Conservation (phyloP, 2,113 vertebrate genomes). For the Sebastes schlegelii region DNA sequence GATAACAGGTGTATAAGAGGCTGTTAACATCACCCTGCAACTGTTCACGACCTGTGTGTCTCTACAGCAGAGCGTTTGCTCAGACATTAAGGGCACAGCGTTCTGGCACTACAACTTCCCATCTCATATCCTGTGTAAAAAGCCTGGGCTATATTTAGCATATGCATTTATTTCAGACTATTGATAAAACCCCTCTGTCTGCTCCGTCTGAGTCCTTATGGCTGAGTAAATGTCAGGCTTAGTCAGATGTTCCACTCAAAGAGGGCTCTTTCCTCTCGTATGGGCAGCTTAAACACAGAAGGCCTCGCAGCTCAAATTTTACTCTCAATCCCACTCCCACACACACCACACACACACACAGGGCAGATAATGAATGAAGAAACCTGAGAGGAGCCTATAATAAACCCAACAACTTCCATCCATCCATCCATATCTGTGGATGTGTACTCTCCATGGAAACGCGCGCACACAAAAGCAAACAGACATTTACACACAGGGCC, state of each 20-base stretch:
- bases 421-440: constrained; percentile 38
- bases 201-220: constrained; percentile 68
- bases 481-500: constrained; percentile 10
- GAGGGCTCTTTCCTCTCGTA: constrained; percentile 60
- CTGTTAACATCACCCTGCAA: constrained; percentile 13
- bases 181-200: constrained; percentile 76
- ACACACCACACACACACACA: constrained; percentile 11
- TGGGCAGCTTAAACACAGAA: constrained; percentile 64
- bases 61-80: constrained; percentile 37
- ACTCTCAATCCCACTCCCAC: constrained; percentile 5
- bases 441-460: constrained; percentile 51
- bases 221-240: constrained; percentile 82
- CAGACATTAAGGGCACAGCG: constrained; percentile 44
- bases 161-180: constrained; percentile 78
- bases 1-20: constrained; percentile 18
- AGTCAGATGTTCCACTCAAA: constrained; percentile 78
- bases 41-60: constrained; percentile 9
- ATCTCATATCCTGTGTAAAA: constrained; percentile 65
- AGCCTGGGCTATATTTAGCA: constrained; percentile 72
- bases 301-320: constrained; percentile 56
- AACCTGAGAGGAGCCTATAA: constrained; percentile 60
- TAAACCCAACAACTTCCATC: constrained; percentile 58
- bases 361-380: constrained; percentile 51
- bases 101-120: constrained; percentile 59
- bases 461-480: constrained; percentile 45